A percentile compares a stretch with the other conserved stretches of the same genome.
These are phyloP conservation scores for Chymomyza procnemis DNA, from an alignment of 2,888 invertebrate genomes.

Conservation along the genomic window DNA sequence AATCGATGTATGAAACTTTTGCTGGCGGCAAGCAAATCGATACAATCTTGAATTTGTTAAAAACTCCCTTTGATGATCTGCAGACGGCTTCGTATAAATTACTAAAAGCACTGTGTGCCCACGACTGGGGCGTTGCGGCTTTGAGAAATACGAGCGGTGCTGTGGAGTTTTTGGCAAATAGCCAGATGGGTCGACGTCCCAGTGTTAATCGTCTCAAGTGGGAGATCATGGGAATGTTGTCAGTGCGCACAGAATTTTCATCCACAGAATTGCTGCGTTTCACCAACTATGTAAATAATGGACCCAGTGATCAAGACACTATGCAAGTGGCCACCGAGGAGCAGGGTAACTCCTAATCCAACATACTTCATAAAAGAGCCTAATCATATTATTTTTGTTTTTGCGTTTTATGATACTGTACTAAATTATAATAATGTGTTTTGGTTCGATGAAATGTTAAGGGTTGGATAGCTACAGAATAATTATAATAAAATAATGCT, in stretches of 20 bases:
- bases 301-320: constrained; percentile 85
- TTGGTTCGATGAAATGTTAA: no score
- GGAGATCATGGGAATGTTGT: constrained; percentile 83
- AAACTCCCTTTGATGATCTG: constrained; percentile 90
- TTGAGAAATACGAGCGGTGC: constrained; percentile 85
- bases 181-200: constrained; percentile 84
- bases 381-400: background rate
- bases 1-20: constrained; percentile 82
- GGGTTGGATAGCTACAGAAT: background rate
- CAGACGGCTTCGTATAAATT: constrained; percentile 85
- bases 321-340: constrained; percentile 87
- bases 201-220: constrained; percentile 82
- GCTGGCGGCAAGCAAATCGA: constrained; percentile 81
- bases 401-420: no score
- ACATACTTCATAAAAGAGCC: background rate
- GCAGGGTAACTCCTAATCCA: constrained; percentile 38
- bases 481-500: background rate
- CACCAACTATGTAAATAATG: constrained; percentile 85
- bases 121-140: constrained; percentile 88
- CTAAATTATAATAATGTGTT: no score
- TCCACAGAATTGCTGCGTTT: constrained; percentile 82
- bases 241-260: constrained; percentile 83
- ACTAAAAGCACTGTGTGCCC: constrained; percentile 84
- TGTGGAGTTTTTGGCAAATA: constrained; percentile 88
- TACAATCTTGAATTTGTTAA: constrained; percentile 80